Conservation (phyloP, 1,140 invertebrate genomes). For the Venustaconcha ellipsiformis region DNA sequence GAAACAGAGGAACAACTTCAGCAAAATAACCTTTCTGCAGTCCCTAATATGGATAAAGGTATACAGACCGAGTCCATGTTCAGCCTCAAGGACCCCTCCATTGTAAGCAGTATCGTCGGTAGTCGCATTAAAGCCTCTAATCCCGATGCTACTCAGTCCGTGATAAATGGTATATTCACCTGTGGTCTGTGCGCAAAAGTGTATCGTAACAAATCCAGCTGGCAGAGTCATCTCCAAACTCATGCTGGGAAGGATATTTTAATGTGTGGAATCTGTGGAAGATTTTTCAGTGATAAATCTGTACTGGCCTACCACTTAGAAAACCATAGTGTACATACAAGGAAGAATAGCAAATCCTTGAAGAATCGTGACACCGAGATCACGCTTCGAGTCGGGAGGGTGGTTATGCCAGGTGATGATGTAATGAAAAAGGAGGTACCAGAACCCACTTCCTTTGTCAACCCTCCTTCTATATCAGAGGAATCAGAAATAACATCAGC, state of each 20-base stretch:
- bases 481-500: not conserved
- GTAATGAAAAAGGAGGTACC: not conserved
- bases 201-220: slow-evolving; percentile 25
- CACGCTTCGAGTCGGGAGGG: not conserved
- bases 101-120: slow-evolving; percentile 17
- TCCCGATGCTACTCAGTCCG: not conserved
- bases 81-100: slow-evolving; percentile 20
- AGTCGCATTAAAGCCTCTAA: slow-evolving; percentile 21
- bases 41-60: not conserved
- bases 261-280: slow-evolving; percentile 30
- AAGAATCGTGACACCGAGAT: not conserved
- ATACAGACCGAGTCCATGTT: slow-evolving; percentile 32
- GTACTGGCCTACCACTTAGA: slow-evolving; percentile 22
- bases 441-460: not conserved
- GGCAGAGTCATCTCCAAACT: slow-evolving; percentile 22
- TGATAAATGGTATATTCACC: slow-evolving; percentile 30
- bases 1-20: too few relatives aligned
- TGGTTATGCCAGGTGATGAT: not conserved
- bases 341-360: not conserved
- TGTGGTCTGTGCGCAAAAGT: slow-evolving; percentile 28
- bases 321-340: slow-evolving; percentile 18
- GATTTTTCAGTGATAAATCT: slow-evolving; percentile 8
- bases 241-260: slow-evolving; percentile 28
- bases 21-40: too few relatives aligned
- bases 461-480: not conserved